These are phyloP conservation scores for Bubalus kerabau DNA, from an alignment of 2,113 vertebrate species.

Conservation along the genomic window DNA sequence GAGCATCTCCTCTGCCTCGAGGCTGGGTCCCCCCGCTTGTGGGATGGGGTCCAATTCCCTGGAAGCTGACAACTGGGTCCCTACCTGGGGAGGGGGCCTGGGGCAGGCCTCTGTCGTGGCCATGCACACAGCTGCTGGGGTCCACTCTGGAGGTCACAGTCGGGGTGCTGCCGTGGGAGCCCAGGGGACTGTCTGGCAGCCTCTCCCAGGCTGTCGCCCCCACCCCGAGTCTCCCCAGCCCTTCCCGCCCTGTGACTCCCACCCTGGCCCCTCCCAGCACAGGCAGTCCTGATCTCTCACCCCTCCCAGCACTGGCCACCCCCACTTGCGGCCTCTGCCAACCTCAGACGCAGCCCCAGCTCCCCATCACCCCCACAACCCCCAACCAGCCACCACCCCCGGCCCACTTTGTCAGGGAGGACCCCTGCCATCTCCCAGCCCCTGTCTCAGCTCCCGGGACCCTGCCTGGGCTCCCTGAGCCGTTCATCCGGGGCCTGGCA, in stretches of 20 bases:
- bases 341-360: neutral
- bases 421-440: neutral
- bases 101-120: neutral
- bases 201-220: neutral
- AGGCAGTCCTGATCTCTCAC: neutral
- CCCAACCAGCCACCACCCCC: fast-evolving
- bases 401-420: fast-evolving
- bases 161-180: neutral
- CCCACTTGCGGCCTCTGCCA: neutral
- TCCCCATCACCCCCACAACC: neutral
- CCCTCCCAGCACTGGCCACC: no score
- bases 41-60: neutral
- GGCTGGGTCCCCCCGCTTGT: neutral
- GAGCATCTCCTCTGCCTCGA: no score
- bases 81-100: no score
- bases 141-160: fast-evolving
- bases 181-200: fast-evolving
- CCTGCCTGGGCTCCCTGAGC: neutral
- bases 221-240: neutral
- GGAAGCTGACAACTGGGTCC: neutral
- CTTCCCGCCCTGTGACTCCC: neutral
- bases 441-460: fast-evolving
- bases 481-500: fast-evolving
- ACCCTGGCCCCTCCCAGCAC: neutral
- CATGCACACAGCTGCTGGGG: fast-evolving